These are phyloP conservation scores for Spicauda simplicius DNA, from an alignment of 2,888 invertebrate species.

Conservation along the genomic window DNA sequence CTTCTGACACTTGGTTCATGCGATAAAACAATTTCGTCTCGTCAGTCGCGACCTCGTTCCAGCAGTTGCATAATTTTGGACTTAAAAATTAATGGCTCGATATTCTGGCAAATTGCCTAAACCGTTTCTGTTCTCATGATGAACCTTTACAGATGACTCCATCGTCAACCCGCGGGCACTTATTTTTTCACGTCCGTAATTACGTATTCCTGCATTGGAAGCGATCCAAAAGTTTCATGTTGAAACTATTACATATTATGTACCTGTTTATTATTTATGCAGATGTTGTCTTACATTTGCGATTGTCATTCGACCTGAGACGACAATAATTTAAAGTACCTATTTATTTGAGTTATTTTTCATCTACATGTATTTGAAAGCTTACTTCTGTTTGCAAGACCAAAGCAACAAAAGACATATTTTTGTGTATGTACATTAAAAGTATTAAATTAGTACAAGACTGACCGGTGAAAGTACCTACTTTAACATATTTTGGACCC, in stretches of 20 bases:
- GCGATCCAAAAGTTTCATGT: slow-evolving; percentile 34
- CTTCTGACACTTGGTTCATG: slow-evolving; percentile 11
- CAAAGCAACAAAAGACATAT: no score
- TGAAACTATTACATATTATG: slow-evolving; percentile 2
- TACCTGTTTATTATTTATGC: not conserved
- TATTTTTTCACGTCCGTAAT: slow-evolving; percentile 36
- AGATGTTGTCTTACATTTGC: not conserved
- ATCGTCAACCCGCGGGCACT: slow-evolving; percentile 4
- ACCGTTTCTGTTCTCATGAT: slow-evolving; percentile 45
- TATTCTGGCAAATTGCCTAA: slow-evolving; percentile 65
- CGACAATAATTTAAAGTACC: not conserved
- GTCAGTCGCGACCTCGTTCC: slow-evolving; percentile 48
- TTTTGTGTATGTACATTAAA: no score
- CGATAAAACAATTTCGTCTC: not conserved
- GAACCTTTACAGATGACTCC: slow-evolving; percentile 7
- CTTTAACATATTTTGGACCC: no score
- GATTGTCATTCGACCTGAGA: not conserved
- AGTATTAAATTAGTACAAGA: no score
- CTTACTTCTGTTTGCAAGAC: no score
- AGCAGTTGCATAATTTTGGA: slow-evolving; percentile 54
- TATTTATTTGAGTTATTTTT: no score
- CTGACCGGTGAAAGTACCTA: no score
- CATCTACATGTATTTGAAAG: no score
- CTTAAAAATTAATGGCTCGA: slow-evolving; percentile 57
- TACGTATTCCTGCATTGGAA: slow-evolving; percentile 27